Conservation (phyloP, 2,113 vertebrate genomes). For the Chloropsis cyanopogon region DNA sequence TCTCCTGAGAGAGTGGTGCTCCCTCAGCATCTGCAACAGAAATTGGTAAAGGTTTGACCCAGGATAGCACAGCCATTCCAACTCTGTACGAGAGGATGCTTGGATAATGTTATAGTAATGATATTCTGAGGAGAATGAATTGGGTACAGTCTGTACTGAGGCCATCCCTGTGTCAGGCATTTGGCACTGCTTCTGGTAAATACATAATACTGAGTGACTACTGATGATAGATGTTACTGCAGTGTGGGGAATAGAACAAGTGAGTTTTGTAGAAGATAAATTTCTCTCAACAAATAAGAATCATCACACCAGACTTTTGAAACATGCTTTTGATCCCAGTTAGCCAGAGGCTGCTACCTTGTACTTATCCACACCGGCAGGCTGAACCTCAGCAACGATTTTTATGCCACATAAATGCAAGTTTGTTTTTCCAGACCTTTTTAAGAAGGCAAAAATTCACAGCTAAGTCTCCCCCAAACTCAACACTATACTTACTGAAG, state of each 20-base stretch:
- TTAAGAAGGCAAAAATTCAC: constrained; percentile 28
- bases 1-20: neutral
- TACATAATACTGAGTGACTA: neutral
- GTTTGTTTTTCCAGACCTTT: constrained; percentile 40
- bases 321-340: neutral
- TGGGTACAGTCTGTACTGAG: neutral
- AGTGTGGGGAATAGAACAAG: neutral
- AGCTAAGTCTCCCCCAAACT: constrained; percentile 39
- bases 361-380: neutral
- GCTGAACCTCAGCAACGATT: neutral
- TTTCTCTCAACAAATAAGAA: neutral
- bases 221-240: neutral
- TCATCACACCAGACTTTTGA: neutral
- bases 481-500: constrained; percentile 51
- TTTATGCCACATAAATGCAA: constrained; percentile 7
- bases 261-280: neutral
- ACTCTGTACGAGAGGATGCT: neutral
- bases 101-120: no score
- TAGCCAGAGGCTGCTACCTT: neutral
- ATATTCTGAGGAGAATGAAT: neutral
- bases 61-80: neutral
- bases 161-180: neutral
- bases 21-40: neutral
- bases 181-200: neutral
- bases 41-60: neutral